Percentiles rank a stretch among this genome's conserved stretches.
These are phyloP conservation scores for Adelges cooleyi DNA, from an alignment of 1,140 invertebrate genomes.

Conservation along the genomic window DNA sequence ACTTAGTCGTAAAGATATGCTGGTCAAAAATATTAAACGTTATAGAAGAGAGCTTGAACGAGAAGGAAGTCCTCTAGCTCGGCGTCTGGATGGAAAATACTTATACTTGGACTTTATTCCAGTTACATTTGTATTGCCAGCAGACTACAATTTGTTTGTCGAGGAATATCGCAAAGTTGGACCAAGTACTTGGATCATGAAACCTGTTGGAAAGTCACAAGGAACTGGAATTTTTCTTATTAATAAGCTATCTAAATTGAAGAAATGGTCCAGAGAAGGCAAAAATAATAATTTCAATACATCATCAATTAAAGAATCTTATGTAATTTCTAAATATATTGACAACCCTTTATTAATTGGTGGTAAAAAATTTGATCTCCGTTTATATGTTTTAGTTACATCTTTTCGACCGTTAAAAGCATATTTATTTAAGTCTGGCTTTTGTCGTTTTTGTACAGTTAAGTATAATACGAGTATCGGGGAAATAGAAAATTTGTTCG, in stretches of 20 bases:
- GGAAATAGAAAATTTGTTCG: constrained; percentile 73
- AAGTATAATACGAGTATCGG: constrained; percentile 57
- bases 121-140: constrained; percentile 78
- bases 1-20: constrained; percentile 80
- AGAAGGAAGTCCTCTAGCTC: constrained; percentile 75
- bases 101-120: constrained; percentile 80
- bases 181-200: constrained; percentile 93
- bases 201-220: constrained; percentile 85
- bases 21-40: constrained; percentile 91
- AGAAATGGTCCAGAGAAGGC: constrained; percentile 74
- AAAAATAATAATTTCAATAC: constrained; percentile 65
- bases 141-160: constrained; percentile 88
- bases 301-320: constrained; percentile 70
- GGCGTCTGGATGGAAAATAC: constrained; percentile 56
- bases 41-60: constrained; percentile 84
- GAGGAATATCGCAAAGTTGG: constrained; percentile 87
- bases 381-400: constrained; percentile 71
- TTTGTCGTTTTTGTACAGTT: constrained; percentile 73
- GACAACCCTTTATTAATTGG: constrained; percentile 74
- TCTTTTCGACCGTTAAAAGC: constrained; percentile 71
- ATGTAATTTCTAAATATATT: constrained; percentile 79
- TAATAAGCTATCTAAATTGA: constrained; percentile 76
- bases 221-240: constrained; percentile 77
- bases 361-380: constrained; percentile 78
- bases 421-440: constrained; percentile 61